These are phyloP conservation scores for Tuta absoluta DNA, from an alignment of 2,888 invertebrate species.

Conservation along the genomic window DNA sequence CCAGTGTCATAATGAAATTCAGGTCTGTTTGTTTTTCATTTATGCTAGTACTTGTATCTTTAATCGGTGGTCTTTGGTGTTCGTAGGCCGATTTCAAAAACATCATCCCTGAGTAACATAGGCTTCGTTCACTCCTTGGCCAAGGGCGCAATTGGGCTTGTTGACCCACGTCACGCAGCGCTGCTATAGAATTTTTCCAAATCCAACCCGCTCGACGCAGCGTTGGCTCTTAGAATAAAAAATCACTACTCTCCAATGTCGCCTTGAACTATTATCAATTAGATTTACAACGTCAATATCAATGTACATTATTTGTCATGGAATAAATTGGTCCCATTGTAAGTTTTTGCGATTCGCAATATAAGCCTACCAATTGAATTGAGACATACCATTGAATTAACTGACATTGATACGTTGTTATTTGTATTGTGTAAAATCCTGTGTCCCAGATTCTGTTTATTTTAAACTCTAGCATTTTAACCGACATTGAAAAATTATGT, in stretches of 20 bases:
- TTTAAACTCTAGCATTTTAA: neutral
- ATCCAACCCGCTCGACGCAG: too few species aligned
- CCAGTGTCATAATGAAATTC: too few species aligned
- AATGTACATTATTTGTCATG: conserved; percentile 22
- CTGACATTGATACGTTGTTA: conserved; percentile 13
- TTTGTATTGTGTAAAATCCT: neutral
- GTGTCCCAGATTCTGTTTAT: neutral
- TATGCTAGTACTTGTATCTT: too few species aligned
- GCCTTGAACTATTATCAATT: neutral
- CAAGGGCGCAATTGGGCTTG: too few species aligned
- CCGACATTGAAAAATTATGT: neutral
- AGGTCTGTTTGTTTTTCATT: too few species aligned
- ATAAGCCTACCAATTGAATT: conserved; percentile 24
- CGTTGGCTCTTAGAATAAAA: too few species aligned
- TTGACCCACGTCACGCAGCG: too few species aligned
- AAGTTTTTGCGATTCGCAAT: conserved; percentile 34
- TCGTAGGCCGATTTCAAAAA: too few species aligned
- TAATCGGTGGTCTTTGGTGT: too few species aligned
- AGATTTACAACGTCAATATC: neutral
- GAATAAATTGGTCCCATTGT: conserved; percentile 32
- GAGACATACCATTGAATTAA: conserved; percentile 12
- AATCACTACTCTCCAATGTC: neutral
- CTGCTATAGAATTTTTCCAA: too few species aligned
- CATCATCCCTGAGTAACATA: too few species aligned
- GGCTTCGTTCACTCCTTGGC: too few species aligned